phyloP scores from a whole-genome alignment of 2,888 invertebrate genomes.

The Phytoseiulus persimilis region DNA sequence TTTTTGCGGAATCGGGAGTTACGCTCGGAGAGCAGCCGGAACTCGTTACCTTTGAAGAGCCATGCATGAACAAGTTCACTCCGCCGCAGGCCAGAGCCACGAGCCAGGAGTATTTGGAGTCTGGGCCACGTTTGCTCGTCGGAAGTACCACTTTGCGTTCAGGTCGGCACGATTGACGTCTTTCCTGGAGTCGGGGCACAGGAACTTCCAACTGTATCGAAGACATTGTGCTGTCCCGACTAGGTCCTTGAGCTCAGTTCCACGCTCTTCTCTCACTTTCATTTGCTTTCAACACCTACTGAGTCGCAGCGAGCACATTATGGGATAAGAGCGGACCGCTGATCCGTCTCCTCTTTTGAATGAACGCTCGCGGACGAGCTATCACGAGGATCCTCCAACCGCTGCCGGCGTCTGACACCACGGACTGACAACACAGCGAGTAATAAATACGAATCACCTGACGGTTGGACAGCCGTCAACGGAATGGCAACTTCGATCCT shows the following conservation, averaged over 20 bases:
- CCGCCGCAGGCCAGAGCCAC: slow-evolving; percentile 29
- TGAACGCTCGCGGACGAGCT: neutral
- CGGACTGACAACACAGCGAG: neutral
- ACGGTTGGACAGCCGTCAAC: neutral
- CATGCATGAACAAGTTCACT: slow-evolving; percentile 35
- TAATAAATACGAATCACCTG: slow-evolving; percentile 5
- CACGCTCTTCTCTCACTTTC: neutral
- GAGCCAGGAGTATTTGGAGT: slow-evolving; percentile 31
- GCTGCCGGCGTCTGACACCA: neutral
- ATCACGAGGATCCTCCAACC: neutral
- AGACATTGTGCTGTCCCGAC: neutral
- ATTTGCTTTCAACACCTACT: neutral
- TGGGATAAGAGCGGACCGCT: neutral
- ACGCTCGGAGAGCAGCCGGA: too few species aligned
- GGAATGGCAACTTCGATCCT: neutral
- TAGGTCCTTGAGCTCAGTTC: neutral
- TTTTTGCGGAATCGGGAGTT: too few species aligned
- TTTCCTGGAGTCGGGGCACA: neutral
- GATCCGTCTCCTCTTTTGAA: neutral
- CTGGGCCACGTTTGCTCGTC: slow-evolving; percentile 9
- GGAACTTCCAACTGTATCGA: slow-evolving; percentile 17
- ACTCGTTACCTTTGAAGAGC: slow-evolving; percentile 35
- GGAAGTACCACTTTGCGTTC: slow-evolving; percentile 10
- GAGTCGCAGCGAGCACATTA: neutral
- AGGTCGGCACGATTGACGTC: slow-evolving; percentile 22